Conservation (phyloP, 2,888 invertebrate species). For the Gibbula magus region DNA sequence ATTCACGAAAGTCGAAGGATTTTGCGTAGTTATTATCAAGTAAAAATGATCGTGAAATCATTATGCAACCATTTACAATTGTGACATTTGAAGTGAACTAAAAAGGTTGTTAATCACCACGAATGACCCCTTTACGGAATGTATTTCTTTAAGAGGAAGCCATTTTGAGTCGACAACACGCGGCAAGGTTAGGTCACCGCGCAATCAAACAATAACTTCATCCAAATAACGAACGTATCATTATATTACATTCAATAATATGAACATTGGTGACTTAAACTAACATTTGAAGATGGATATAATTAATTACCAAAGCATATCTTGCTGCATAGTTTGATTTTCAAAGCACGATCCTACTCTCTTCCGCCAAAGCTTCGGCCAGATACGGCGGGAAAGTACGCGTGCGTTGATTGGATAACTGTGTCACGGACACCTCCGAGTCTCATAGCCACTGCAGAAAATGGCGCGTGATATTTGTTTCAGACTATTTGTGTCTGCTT, state of each 20-base stretch:
- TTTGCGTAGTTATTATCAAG: too few species aligned
- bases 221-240: neutral
- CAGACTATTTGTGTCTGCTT: neutral
- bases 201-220: constrained; percentile 1
- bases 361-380: constrained; percentile 41
- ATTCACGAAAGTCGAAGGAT: too few species aligned
- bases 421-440: constrained; percentile 34
- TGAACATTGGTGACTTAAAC: neutral
- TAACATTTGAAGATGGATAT: neutral
- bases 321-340: constrained; percentile 21
- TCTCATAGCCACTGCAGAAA: constrained; percentile 9
- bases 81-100: neutral
- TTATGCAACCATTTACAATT: neutral
- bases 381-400: constrained; percentile 45
- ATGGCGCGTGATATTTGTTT: constrained; percentile 24
- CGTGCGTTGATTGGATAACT: constrained; percentile 35
- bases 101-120: neutral
- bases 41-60: neutral
- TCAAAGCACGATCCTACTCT: constrained; percentile 13
- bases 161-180: constrained; percentile 24
- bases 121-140: constrained; percentile 12
- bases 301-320: constrained; percentile 5
- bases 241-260: neutral
- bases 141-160: constrained; percentile 20
- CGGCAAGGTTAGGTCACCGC: constrained; percentile 22